Evolutionary conservation across 2,113 vertebrate species (phyloP).

Genomic region (Xiphophorus couchianus): DNA sequence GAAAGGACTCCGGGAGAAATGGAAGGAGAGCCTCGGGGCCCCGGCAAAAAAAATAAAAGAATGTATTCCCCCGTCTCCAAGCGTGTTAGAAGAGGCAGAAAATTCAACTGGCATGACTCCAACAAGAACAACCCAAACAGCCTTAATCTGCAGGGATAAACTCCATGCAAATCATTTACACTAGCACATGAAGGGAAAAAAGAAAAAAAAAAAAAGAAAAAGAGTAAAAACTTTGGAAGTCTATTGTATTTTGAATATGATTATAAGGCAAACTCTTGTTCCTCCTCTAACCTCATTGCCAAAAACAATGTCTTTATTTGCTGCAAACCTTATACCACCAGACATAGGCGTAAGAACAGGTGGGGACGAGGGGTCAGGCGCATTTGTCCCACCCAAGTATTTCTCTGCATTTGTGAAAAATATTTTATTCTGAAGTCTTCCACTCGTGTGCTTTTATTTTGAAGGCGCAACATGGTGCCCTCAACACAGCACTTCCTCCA

Average conservation of each 20-base stretch:
- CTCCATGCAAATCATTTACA: slow-evolving; percentile 52
- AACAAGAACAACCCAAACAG: slow-evolving; percentile 67
- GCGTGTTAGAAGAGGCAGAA: slow-evolving; percentile 63
- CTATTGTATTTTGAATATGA: slow-evolving; percentile 30
- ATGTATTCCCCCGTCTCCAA: slow-evolving; percentile 59
- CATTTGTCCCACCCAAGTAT: no score
- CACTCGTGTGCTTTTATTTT: no score
- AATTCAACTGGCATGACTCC: slow-evolving; percentile 71
- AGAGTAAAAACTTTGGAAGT: slow-evolving; percentile 25
- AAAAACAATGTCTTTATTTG: not conserved
- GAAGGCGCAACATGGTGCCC: no score
- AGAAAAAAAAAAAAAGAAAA: slow-evolving; percentile 7
- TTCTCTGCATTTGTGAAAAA: no score
- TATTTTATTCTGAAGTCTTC: no score
- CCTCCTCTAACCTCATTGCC: slow-evolving; percentile 15
- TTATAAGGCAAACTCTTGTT: slow-evolving; percentile 10
- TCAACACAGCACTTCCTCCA: no score
- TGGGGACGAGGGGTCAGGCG: no score
- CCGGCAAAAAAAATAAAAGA: slow-evolving; percentile 36
- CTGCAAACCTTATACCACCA: not conserved
- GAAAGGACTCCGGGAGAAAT: slow-evolving; percentile 46
- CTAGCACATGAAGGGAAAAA: slow-evolving; percentile 4
- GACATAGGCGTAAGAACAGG: no score
- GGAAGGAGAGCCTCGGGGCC: slow-evolving; percentile 57
- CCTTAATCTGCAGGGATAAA: slow-evolving; percentile 63